These are phyloP conservation scores for Dendrocincla tyrannina DNA, from an alignment of 2,797 vertebrate genomes.

Conservation along the genomic window DNA sequence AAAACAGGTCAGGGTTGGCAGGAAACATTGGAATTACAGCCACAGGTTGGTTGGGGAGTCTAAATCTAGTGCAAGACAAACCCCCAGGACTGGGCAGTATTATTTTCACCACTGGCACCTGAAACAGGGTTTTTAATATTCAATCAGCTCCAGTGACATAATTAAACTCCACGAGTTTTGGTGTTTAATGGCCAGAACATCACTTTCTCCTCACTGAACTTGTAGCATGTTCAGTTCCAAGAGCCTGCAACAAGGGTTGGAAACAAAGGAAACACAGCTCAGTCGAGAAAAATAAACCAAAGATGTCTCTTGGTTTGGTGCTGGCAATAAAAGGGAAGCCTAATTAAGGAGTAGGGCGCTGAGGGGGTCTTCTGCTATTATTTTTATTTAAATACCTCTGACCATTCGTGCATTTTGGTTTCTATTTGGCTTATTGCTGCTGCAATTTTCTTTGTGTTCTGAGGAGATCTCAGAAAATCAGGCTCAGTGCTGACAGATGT, in stretches of 20 bases:
- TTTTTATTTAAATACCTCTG: not conserved
- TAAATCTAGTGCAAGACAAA: not conserved
- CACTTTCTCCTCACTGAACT: not conserved
- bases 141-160: not conserved
- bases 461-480: not conserved
- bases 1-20: not conserved
- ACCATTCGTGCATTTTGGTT: not conserved
- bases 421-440: not conserved
- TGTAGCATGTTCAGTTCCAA: not conserved
- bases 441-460: not conserved
- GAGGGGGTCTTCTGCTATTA: not conserved
- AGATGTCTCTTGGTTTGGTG: not conserved
- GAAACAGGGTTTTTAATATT: not conserved
- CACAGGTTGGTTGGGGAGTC: not conserved
- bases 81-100: not conserved
- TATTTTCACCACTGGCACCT: not conserved
- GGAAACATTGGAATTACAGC: not conserved
- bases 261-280: not conserved
- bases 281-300: not conserved
- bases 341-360: constrained; percentile 7
- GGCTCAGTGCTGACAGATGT: not conserved
- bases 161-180: not conserved
- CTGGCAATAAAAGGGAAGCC: not conserved
- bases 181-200: not conserved
- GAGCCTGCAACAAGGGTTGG: not conserved